These are phyloP conservation scores for Zophobas atratus DNA, from an alignment of 1,140 invertebrate species.

Conservation along the genomic window DNA sequence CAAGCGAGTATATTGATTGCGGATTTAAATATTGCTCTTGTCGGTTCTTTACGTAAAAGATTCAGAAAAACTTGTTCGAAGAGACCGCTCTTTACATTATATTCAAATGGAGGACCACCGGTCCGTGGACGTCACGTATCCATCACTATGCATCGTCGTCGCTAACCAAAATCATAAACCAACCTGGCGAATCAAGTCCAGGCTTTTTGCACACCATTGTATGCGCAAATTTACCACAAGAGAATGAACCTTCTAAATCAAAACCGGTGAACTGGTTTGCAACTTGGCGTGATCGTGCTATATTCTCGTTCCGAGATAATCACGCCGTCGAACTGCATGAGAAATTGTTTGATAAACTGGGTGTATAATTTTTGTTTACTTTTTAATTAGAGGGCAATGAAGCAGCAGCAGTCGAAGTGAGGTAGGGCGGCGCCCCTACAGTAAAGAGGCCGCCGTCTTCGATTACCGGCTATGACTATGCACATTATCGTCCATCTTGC, in stretches of 20 bases:
- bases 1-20: too few species aligned
- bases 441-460: conserved; percentile 44
- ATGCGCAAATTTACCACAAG: background rate
- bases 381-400: conserved; percentile 51
- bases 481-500: conserved; percentile 41
- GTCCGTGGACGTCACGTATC: conserved; percentile 61
- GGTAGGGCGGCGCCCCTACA: conserved; percentile 14
- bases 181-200: background rate
- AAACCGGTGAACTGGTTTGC: background rate
- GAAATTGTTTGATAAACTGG: conserved; percentile 38
- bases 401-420: conserved; percentile 34
- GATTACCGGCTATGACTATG: conserved; percentile 52
- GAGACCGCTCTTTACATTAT: conserved; percentile 59
- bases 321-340: conserved; percentile 13
- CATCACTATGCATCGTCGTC: conserved; percentile 52
- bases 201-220: background rate
- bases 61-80: conserved; percentile 51
- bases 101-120: conserved; percentile 65
- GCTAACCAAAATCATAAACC: background rate
- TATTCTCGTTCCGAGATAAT: conserved; percentile 28
- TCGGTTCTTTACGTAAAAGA: conserved; percentile 49
- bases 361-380: conserved; percentile 51
- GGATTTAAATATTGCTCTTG: conserved; percentile 58
- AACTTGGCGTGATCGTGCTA: conserved; percentile 4
- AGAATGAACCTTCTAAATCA: too few species aligned